Evolutionary conservation across 2,113 vertebrate species (phyloP).

Genomic region (Penelope pileata): DNA sequence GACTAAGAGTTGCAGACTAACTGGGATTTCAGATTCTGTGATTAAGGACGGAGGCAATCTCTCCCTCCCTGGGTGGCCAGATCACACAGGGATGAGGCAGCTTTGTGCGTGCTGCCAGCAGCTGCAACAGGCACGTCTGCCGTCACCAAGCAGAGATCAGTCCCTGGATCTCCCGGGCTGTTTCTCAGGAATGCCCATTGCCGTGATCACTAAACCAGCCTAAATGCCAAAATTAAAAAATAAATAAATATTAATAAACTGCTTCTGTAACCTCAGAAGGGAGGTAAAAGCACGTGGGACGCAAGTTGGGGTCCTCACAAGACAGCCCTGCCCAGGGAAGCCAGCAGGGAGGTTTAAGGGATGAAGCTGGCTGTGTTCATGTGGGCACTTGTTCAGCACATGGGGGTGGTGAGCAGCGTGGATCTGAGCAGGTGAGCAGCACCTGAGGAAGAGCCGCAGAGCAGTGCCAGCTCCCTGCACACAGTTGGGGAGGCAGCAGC

Average conservation of each 20-base stretch:
- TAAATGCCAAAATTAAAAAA: slow-evolving; percentile 65
- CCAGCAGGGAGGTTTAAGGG: background rate
- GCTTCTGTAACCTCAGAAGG: background rate
- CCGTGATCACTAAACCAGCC: slow-evolving; percentile 66
- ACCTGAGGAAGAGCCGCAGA: rapidly evolving
- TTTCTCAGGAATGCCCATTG: slow-evolving; percentile 75
- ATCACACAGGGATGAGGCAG: slow-evolving; percentile 63
- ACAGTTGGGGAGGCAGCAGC: background rate
- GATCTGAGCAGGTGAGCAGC: rapidly evolving
- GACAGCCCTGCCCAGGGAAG: background rate
- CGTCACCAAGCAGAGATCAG: slow-evolving; percentile 69
- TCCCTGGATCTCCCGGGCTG: slow-evolving; percentile 72
- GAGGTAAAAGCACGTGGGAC: background rate
- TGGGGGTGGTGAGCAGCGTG: rapidly evolving
- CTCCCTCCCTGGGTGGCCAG: slow-evolving; percentile 56
- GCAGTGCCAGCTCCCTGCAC: background rate
- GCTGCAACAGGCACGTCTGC: slow-evolving; percentile 72
- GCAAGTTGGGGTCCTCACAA: background rate
- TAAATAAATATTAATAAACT: background rate
- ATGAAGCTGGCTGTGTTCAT: background rate
- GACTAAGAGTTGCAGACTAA: slow-evolving; percentile 69
- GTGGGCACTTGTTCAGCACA: rapidly evolving
- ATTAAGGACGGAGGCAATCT: slow-evolving; percentile 74
- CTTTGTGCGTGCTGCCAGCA: slow-evolving; percentile 73
- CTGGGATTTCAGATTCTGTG: slow-evolving; percentile 75